These are phyloP conservation scores for Prionailurus viverrinus DNA, from an alignment of 2,113 vertebrate genomes.

Conservation along the genomic window DNA sequence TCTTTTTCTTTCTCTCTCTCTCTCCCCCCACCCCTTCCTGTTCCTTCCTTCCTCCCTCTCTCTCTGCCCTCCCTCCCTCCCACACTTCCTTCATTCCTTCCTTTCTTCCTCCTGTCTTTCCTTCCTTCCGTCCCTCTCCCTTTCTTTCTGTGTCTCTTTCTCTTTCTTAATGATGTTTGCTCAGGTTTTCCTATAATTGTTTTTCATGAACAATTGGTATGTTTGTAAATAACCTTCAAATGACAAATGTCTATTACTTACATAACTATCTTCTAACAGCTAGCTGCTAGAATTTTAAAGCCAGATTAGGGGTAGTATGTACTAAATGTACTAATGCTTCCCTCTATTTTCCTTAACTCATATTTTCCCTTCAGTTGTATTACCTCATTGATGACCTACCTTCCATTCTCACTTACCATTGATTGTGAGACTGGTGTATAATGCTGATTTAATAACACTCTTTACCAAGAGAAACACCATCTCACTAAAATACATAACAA, in stretches of 20 bases:
- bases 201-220: neutral
- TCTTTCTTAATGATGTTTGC: neutral
- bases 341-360: neutral
- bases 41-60: no score
- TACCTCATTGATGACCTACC: neutral
- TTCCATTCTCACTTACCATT: neutral
- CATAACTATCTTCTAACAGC: neutral
- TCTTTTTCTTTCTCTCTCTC: rapidly evolving
- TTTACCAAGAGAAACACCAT: neutral
- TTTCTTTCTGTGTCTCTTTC: neutral
- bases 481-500: neutral
- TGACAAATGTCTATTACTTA: neutral
- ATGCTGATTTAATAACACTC: neutral
- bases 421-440: neutral
- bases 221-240: neutral
- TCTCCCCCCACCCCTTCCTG: no score
- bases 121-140: neutral
- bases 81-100: neutral
- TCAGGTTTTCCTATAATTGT: neutral
- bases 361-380: neutral
- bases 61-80: neutral
- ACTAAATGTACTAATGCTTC: neutral
- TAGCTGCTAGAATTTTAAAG: neutral
- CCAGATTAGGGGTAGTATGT: neutral
- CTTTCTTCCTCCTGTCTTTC: neutral